These are phyloP conservation scores for Atta colombica DNA, from an alignment of 1,140 invertebrate species.

Conservation along the genomic window DNA sequence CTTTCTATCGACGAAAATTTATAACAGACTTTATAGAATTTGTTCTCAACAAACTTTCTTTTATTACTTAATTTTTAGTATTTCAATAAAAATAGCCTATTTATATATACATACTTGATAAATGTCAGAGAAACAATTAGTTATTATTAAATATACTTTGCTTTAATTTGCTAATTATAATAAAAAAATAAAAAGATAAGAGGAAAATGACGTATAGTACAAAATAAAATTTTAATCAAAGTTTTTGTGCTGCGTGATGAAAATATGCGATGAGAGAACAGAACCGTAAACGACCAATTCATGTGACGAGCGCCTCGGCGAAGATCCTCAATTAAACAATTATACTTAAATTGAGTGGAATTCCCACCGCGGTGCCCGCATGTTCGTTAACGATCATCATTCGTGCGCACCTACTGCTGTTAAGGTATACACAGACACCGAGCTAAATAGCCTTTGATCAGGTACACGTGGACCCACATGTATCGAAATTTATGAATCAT, in stretches of 20 bases:
- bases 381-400: conserved; percentile 75
- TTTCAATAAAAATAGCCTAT: neutral
- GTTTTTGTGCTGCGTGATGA: conserved; percentile 16
- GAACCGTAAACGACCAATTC: conserved; percentile 66
- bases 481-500: conserved; percentile 61
- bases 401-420: conserved; percentile 65
- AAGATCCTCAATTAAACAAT: conserved; percentile 84
- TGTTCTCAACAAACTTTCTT: neutral
- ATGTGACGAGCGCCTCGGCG: conserved; percentile 71
- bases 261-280: conserved; percentile 39
- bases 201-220: neutral
- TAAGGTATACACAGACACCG: conserved; percentile 54
- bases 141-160: neutral
- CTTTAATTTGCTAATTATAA: neutral
- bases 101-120: neutral
- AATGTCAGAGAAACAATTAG: neutral
- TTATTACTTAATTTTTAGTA: neutral
- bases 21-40: neutral
- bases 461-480: conserved; percentile 74
- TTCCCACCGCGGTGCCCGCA: conserved; percentile 80
- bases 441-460: conserved; percentile 65
- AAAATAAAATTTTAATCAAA: conserved; percentile 15
- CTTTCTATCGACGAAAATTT: neutral
- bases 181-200: neutral
- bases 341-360: conserved; percentile 82